Percentiles rank a stretch among this genome's conserved stretches.
phyloP scores from a whole-genome alignment of 2,113 vertebrate species.

The Rallus limicola region DNA sequence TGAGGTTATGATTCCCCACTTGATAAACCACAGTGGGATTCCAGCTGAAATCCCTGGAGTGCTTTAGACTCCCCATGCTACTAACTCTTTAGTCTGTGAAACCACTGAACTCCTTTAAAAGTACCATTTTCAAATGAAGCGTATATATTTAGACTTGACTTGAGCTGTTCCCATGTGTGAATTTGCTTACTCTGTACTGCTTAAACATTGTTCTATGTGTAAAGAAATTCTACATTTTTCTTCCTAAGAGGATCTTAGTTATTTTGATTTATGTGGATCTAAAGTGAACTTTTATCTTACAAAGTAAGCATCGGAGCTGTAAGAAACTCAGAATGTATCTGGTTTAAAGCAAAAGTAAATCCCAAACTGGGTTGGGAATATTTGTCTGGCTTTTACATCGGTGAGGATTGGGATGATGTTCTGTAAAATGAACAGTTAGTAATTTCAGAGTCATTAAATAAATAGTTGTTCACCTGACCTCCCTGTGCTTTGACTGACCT shows the following conservation, averaged over 20 bases:
- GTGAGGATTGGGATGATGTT: conserved; percentile 35
- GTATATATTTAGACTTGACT: conserved; percentile 34
- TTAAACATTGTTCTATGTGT: conserved; percentile 45
- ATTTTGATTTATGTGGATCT: conserved; percentile 57
- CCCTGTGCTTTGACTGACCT: conserved; percentile 46
- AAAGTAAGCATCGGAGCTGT: conserved; percentile 25
- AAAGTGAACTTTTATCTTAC: conserved; percentile 55
- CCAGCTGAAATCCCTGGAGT: conserved; percentile 55
- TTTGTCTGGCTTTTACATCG: conserved; percentile 51
- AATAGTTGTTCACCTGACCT: conserved; percentile 48
- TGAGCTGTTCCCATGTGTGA: conserved; percentile 38
- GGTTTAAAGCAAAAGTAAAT: background rate
- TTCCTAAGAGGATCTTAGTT: conserved; percentile 29
- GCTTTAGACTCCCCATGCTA: conserved; percentile 23
- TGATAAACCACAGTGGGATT: conserved; percentile 57
- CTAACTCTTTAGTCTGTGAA: conserved; percentile 48
- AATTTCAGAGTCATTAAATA: conserved; percentile 59
- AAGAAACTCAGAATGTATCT: conserved; percentile 50
- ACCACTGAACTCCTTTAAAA: conserved; percentile 55
- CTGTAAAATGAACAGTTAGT: conserved; percentile 62
- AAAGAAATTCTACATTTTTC: conserved; percentile 37
- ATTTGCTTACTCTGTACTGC: conserved; percentile 58
- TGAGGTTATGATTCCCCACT: conserved; percentile 28
- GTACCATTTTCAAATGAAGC: conserved; percentile 49
- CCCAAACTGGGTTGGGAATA: background rate